phyloP scores from a whole-genome alignment of 2,797 vertebrate genomes.

The Sparus aurata region DNA sequence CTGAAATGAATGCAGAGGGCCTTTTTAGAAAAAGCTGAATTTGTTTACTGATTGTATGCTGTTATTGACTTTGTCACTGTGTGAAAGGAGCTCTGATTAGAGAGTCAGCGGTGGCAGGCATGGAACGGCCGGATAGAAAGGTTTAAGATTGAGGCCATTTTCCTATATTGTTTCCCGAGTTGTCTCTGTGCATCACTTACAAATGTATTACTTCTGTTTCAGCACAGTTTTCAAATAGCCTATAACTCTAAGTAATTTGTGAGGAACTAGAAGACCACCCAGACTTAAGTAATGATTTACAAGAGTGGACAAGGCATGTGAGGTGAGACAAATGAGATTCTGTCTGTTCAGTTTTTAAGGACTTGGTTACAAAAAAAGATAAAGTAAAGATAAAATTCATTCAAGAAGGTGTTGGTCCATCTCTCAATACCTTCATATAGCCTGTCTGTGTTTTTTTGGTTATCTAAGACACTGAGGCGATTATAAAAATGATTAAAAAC shows the following conservation, averaged over 20 bases:
- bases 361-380: background rate
- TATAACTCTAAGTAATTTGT: constrained; percentile 32
- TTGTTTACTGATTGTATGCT: constrained; percentile 93
- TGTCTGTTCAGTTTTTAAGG: constrained; percentile 23
- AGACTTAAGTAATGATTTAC: constrained; percentile 56
- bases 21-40: constrained; percentile 88
- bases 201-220: constrained; percentile 70
- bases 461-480: too few species aligned
- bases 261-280: constrained; percentile 45
- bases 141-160: constrained; percentile 81
- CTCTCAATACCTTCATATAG: background rate
- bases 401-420: background rate
- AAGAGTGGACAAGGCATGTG: constrained; percentile 30
- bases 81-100: constrained; percentile 90
- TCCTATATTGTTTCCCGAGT: constrained; percentile 76
- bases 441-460: background rate
- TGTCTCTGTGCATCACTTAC: constrained; percentile 58
- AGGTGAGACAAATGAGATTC: constrained; percentile 7
- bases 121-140: constrained; percentile 63
- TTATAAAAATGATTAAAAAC: too few species aligned
- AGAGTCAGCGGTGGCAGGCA: constrained; percentile 64
- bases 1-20: constrained; percentile 91
- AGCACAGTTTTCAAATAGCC: constrained; percentile 68
- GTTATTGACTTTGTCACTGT: constrained; percentile 91
- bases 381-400: background rate